phyloP scores from a whole-genome alignment of 2,888 invertebrate genomes.

The Rhagonycha fulva region DNA sequence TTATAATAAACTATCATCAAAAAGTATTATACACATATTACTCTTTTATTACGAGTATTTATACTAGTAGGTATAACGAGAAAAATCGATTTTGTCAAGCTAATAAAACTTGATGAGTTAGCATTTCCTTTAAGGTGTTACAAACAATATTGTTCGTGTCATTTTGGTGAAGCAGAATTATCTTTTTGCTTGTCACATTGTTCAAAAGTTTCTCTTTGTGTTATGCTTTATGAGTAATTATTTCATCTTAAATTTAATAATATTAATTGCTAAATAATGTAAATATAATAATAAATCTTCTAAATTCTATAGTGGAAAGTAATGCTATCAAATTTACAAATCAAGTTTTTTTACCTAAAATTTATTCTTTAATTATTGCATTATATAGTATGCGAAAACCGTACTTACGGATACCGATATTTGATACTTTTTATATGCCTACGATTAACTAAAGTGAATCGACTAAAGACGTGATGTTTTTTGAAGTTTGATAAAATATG shows the following conservation, averaged over 20 bases:
- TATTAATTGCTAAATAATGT: background rate
- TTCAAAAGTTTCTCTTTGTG: background rate
- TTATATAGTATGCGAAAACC: too few species aligned
- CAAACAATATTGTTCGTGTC: slow-evolving; percentile 11
- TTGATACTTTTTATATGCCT: too few species aligned
- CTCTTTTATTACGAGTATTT: background rate
- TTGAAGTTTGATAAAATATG: too few species aligned
- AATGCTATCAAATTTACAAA: background rate
- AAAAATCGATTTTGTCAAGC: slow-evolving; percentile 21
- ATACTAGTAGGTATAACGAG: background rate
- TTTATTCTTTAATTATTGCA: too few species aligned
- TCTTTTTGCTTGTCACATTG: background rate
- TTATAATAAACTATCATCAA: background rate
- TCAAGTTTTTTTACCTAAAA: too few species aligned
- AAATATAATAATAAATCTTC: background rate
- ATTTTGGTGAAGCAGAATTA: background rate
- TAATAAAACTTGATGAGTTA: slow-evolving; percentile 26
- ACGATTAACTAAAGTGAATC: too few species aligned
- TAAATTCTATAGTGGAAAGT: background rate
- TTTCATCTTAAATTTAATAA: background rate
- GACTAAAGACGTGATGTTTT: too few species aligned
- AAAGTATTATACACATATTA: background rate
- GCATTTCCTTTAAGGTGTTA: slow-evolving; percentile 17
- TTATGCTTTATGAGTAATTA: background rate
- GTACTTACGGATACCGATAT: too few species aligned